These are phyloP conservation scores for Macrochelys suwanniensis DNA, from an alignment of 2,797 vertebrate genomes.

Conservation along the genomic window DNA sequence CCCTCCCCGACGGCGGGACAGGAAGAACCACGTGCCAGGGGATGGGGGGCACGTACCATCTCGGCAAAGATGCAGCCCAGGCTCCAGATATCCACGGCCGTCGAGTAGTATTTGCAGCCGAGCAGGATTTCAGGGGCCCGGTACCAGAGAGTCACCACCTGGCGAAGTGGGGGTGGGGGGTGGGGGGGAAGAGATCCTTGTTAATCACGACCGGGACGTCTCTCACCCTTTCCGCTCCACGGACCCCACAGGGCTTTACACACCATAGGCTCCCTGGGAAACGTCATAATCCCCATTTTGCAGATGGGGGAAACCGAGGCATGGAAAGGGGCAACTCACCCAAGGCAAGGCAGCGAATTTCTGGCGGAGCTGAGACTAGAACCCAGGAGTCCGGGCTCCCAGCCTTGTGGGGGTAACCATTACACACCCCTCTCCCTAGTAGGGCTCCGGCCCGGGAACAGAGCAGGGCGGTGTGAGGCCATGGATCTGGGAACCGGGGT, in stretches of 20 bases:
- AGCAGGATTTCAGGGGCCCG: constrained; percentile 95
- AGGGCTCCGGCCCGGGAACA: too few relatives aligned
- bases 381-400: background rate
- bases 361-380: background rate
- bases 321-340: background rate
- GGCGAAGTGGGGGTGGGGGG: too few relatives aligned
- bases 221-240: background rate
- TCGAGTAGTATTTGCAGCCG: constrained; percentile 97
- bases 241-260: background rate
- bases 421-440: background rate
- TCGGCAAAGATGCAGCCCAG: constrained; percentile 97
- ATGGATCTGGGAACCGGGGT: too few relatives aligned
- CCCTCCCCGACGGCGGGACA: background rate
- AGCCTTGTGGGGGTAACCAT: background rate
- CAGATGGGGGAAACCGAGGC: background rate
- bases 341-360: background rate
- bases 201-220: background rate
- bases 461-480: background rate
- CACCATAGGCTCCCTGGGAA: background rate
- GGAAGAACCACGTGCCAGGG: background rate
- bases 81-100: constrained; percentile 97
- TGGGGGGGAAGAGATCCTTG: background rate
- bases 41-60: constrained; percentile 86
- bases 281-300: background rate
- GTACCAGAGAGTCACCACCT: constrained; percentile 98